Conservation (phyloP, 2,888 invertebrate species). For the Ecdyonurus torrentis region DNA sequence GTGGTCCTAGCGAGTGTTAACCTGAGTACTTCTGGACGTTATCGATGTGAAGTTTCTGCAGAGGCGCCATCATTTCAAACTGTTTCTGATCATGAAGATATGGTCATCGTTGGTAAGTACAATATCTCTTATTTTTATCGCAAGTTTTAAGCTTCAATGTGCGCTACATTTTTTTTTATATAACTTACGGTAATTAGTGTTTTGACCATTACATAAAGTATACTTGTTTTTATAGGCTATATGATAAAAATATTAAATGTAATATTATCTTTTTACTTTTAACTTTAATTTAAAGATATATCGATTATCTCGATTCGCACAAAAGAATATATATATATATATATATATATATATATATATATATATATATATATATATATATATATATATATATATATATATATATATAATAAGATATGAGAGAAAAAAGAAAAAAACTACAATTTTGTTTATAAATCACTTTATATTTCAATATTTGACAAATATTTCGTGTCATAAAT, state of each 20-base stretch:
- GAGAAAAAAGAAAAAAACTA: neutral
- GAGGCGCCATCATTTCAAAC: slow-evolving; percentile 55
- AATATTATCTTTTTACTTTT: too few species aligned
- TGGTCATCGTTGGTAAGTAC: slow-evolving; percentile 54
- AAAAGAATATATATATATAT: neutral
- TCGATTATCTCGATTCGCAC: too few species aligned
- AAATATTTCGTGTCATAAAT: neutral
- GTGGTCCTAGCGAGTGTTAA: slow-evolving; percentile 47
- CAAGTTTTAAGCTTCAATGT: too few species aligned
- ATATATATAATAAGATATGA: neutral
- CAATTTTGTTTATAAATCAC: neutral
- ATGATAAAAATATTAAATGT: too few species aligned
- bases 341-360: neutral
- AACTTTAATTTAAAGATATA: too few species aligned
- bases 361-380: neutral
- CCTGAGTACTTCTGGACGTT: slow-evolving; percentile 42
- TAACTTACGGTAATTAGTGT: too few species aligned
- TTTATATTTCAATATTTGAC: neutral
- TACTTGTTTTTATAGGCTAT: too few species aligned
- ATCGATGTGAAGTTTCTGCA: slow-evolving; percentile 52
- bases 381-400: neutral
- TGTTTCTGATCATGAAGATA: slow-evolving; percentile 45
- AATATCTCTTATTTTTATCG: too few species aligned
- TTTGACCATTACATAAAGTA: too few species aligned
- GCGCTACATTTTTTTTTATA: too few species aligned